Base-by-base conservation (phyloP, 1,140 invertebrate genomes). In the Streblospio benedicti region DNA sequence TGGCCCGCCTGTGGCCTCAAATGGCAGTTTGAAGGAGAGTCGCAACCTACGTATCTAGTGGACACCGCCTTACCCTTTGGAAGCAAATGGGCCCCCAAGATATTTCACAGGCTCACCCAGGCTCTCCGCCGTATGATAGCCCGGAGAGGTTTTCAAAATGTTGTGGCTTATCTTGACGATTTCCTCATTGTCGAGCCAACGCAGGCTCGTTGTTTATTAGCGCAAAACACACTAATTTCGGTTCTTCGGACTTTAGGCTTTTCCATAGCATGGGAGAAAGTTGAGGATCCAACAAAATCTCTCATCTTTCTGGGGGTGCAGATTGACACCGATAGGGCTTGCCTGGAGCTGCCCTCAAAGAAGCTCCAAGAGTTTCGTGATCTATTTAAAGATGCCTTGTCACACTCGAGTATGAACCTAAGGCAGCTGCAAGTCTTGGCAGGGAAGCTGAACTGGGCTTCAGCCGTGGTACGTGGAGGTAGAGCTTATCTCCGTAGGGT, bases 31-130 rank as follows among this genome's bases (percentile, higher is more conserved):
- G n/a, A 20, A 2, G 20, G 27, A 18, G 50, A 31, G 12, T 25
- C 12, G 20, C 4, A 52, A 28, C 31, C 4, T 28, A 31, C 33
- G 12, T 52, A 52, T 31, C 28, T 31, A 31, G 9, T 51, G 43
- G 56, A 59, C 43, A 30, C 28, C 27, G 43, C 57, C 41, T 27
- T 62, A n/a, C 60, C 55, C 20, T 62, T 62, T 53, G 56, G 61
- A 27, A 38, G 47, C 44, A 44, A 28, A 33, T 20, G 41, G 47
- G 27, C 41, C n/a, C 59, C 52, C 28, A 27, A 38, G 28, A 61
- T 61, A 23, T 61, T 61, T 55, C 59, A 61, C 35, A 14, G 32
- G 32, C 38, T 61, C 4, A 55, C 59, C 12, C 51, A 53, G 16
- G 43, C 51, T 35, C 43, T 61, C 14, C 27, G 31, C 3, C 32